These are phyloP conservation scores for Digitonthophagus gazella DNA, from an alignment of 2,888 invertebrate species.

Conservation along the genomic window DNA sequence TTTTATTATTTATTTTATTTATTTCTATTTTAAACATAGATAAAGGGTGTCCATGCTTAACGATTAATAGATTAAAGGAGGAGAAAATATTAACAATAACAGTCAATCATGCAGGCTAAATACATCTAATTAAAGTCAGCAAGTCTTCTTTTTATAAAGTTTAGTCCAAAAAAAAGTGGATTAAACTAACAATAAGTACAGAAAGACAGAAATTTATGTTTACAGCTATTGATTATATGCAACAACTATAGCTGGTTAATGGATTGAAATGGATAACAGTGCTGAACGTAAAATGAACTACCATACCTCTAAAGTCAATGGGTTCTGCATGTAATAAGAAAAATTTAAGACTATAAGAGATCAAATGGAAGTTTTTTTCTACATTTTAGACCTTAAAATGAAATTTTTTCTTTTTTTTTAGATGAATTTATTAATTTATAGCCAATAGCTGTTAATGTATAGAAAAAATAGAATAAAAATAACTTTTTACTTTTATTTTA, in stretches of 20 bases:
- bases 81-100: not conserved
- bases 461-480: no score
- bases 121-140: no score
- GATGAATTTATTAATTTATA: constrained; percentile 23
- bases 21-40: no score
- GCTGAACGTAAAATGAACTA: constrained; percentile 24
- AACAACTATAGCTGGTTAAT: not conserved
- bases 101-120: not conserved
- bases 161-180: not conserved
- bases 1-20: no score
- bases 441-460: constrained; percentile 37
- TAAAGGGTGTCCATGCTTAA: no score
- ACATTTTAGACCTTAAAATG: no score
- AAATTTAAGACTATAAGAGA: constrained; percentile 30
- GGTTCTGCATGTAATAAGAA: constrained; percentile 37
- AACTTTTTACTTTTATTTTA: constrained; percentile 5
- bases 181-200: not conserved
- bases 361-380: no score
- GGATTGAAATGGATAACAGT: constrained; percentile 7
- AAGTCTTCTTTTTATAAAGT: no score
- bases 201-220: not conserved
- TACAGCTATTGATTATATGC: constrained; percentile 33
- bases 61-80: no score
- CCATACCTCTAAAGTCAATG: constrained; percentile 39
- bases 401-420: no score